Conservation (phyloP, 2,113 vertebrate genomes). For the Bujurquina vittata region DNA sequence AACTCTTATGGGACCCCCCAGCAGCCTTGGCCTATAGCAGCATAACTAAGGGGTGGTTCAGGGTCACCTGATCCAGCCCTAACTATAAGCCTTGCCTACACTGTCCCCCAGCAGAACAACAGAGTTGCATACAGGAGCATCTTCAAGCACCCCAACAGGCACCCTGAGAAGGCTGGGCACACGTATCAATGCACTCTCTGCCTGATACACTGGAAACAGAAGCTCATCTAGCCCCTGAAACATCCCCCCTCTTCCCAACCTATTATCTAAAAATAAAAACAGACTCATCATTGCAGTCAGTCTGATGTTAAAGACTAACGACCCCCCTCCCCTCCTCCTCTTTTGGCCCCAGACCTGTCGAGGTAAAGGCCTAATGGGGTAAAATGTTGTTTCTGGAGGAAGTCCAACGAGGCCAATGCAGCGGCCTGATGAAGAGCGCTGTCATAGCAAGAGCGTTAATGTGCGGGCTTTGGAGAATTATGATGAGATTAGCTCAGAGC, state of each 20-base stretch:
- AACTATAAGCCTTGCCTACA: too few species aligned
- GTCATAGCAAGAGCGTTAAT: conserved; percentile 61
- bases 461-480: conserved; percentile 68
- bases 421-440: conserved; percentile 65
- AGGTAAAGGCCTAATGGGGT: conserved; percentile 17
- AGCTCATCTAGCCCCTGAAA: not conserved
- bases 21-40: too few species aligned
- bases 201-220: not conserved
- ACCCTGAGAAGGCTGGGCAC: too few species aligned
- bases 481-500: conserved; percentile 62
- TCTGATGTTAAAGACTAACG: not conserved
- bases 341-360: conserved; percentile 24
- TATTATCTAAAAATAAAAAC: not conserved
- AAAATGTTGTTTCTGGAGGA: conserved; percentile 61
- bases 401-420: conserved; percentile 51
- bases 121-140: too few species aligned
- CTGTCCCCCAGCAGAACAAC: too few species aligned
- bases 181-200: not conserved
- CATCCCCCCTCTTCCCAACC: not conserved
- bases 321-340: conserved; percentile 4
- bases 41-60: too few species aligned
- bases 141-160: too few species aligned
- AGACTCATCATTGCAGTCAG: not conserved
- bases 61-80: too few species aligned
- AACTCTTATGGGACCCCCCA: too few species aligned